These are phyloP conservation scores for Porphyrio hochstetteri DNA, from an alignment of 2,113 vertebrate genomes.

Conservation along the genomic window DNA sequence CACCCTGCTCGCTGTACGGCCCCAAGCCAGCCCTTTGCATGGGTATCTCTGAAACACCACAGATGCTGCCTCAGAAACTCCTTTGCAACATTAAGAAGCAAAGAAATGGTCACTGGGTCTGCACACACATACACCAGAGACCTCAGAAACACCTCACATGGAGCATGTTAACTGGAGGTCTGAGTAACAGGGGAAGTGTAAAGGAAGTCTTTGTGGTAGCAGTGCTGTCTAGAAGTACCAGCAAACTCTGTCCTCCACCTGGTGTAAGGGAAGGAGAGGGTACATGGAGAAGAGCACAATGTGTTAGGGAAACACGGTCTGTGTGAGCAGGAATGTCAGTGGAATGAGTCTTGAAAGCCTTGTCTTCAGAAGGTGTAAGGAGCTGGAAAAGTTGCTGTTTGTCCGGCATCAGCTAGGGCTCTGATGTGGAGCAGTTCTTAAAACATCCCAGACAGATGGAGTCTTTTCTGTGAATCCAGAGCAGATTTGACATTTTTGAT, in stretches of 20 bases:
- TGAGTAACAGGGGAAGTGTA: accelerated
- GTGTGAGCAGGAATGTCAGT: not conserved
- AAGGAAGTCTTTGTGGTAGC: not conserved
- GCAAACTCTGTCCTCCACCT: not conserved
- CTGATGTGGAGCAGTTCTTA: not conserved
- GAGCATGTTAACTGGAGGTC: not conserved
- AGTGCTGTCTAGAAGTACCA: not conserved
- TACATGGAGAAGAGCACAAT: accelerated
- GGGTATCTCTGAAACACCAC: not conserved
- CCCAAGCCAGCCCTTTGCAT: not conserved
- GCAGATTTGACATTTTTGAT: not conserved
- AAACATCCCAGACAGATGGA: not conserved
- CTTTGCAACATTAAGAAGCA: not conserved
- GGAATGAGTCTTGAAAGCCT: not conserved
- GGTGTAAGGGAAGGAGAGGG: not conserved
- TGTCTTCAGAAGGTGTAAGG: not conserved
- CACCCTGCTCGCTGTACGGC: accelerated
- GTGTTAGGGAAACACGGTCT: not conserved
- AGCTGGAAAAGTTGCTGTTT: not conserved
- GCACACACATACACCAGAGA: accelerated
- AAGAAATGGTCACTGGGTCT: not conserved
- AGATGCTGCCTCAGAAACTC: not conserved
- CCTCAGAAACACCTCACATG: not conserved
- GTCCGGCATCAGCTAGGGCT: not conserved
- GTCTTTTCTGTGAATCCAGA: not conserved